These are phyloP conservation scores for Okapia johnstoni DNA, from an alignment of 2,113 vertebrate species.

Conservation along the genomic window DNA sequence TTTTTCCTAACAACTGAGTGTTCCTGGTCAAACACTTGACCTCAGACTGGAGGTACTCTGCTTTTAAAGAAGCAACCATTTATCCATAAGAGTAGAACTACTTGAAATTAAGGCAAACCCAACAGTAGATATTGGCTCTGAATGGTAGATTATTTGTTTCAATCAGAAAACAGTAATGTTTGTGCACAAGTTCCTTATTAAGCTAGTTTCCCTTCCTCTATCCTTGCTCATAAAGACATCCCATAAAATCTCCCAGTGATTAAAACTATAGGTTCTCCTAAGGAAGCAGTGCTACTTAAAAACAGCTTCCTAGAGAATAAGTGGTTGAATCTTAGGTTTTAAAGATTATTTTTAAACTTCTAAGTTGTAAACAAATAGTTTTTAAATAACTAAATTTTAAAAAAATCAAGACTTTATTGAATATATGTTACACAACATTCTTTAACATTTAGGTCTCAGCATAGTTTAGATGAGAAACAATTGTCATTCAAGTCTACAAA, in stretches of 20 bases:
- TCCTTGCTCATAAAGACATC: background rate
- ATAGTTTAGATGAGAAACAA: conserved; percentile 82
- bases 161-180: background rate
- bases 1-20: background rate
- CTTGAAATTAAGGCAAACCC: background rate
- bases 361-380: conserved; percentile 30
- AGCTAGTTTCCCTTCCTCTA: background rate
- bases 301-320: background rate
- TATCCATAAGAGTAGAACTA: background rate
- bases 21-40: background rate
- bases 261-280: background rate
- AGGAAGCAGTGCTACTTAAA: background rate
- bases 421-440: conserved; percentile 87
- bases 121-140: background rate
- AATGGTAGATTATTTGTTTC: background rate
- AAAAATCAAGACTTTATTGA: conserved; percentile 87
- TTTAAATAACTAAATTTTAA: conserved; percentile 78
- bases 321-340: background rate
- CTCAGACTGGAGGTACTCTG: background rate
- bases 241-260: background rate
- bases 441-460: conserved; percentile 85
- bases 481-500: conserved; percentile 85
- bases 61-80: background rate
- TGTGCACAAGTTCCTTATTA: background rate
- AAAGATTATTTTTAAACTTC: background rate